A percentile compares a stretch with the other conserved stretches of the same genome.
These are phyloP conservation scores for Drosophila novamexicana DNA, from an alignment of 1,140 invertebrate genomes.

Conservation along the genomic window DNA sequence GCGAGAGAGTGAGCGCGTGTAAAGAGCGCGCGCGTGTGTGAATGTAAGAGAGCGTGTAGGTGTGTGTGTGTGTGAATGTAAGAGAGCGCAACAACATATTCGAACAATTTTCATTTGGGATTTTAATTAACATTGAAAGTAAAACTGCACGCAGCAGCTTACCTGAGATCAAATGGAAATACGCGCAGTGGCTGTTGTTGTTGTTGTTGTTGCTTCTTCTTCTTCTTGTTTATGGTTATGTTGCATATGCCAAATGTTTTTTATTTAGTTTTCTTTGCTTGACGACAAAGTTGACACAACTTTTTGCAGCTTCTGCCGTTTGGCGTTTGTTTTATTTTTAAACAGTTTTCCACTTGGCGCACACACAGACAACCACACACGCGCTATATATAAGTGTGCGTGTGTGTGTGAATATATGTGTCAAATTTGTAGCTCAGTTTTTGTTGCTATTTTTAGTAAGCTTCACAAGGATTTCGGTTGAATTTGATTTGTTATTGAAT, in stretches of 20 bases:
- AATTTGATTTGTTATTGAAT: neutral
- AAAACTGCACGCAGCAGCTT: slow-evolving; percentile 16
- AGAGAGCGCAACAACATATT: slow-evolving; percentile 10
- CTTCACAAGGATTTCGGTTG: slow-evolving; percentile 9
- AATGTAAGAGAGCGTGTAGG: neutral
- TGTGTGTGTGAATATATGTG: slow-evolving; percentile 5
- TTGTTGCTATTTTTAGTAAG: slow-evolving; percentile 57
- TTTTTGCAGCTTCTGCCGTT: slow-evolving; percentile 23
- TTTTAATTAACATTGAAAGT: slow-evolving; percentile 27
- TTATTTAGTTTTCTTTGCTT: slow-evolving; percentile 11
- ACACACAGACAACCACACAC: slow-evolving; percentile 45
- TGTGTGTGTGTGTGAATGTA: neutral
- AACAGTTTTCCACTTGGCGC: slow-evolving; percentile 63
- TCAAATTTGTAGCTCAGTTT: slow-evolving; percentile 29
- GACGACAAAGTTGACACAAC: slow-evolving; percentile 10
- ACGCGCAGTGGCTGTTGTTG: slow-evolving; percentile 11
- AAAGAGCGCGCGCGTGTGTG: neutral
- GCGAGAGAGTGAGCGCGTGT: neutral
- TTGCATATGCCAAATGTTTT: slow-evolving; percentile 17
- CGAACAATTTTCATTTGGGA: slow-evolving; percentile 31
- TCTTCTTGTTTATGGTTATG: slow-evolving; percentile 14
- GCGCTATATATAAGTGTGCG: slow-evolving; percentile 17
- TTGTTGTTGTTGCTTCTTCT: neutral
- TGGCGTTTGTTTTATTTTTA: slow-evolving; percentile 68
- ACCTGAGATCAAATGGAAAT: slow-evolving; percentile 27